phyloP scores from a whole-genome alignment of 2,888 invertebrate genomes.

The Priocnemis perturbator region DNA sequence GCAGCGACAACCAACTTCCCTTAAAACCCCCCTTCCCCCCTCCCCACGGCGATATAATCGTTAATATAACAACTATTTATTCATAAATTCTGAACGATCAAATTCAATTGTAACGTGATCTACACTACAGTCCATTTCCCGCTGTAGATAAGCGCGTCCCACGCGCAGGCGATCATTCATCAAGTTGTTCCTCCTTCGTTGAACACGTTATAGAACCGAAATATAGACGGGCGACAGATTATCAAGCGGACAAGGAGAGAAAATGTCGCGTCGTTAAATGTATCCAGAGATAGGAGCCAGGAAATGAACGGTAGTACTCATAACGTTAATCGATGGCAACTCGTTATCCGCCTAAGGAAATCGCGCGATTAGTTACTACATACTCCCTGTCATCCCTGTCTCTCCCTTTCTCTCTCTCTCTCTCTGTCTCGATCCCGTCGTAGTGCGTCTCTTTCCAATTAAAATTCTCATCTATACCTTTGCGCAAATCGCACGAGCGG shows the following conservation, averaged over 20 bases:
- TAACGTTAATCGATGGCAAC: conserved; percentile 67
- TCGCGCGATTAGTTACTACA: conserved; percentile 48
- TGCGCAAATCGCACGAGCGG: conserved; percentile 47
- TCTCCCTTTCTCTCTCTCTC: background rate
- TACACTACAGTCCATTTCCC: conserved; percentile 69
- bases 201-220: background rate
- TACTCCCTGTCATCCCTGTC: background rate
- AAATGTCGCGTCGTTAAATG: background rate
- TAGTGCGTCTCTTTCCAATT: conserved; percentile 21
- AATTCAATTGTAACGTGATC: conserved; percentile 75
- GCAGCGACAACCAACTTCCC: conserved; percentile 47
- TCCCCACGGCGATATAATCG: conserved; percentile 68
- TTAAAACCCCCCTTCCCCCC: conserved; percentile 19
- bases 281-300: conserved; percentile 29
- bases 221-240: too few species aligned
- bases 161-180: conserved; percentile 16
- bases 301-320: conserved; percentile 68
- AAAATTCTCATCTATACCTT: conserved; percentile 12
- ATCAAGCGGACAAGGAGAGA: conserved; percentile 9
- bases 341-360: conserved; percentile 54
- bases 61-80: conserved; percentile 73
- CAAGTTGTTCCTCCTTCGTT: background rate
- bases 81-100: conserved; percentile 76
- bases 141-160: conserved; percentile 7
- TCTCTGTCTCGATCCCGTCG: conserved; percentile 38